Evolutionary conservation across 2,888 invertebrate genomes (phyloP).

Genomic region (Ganaspis brasiliensis): DNA sequence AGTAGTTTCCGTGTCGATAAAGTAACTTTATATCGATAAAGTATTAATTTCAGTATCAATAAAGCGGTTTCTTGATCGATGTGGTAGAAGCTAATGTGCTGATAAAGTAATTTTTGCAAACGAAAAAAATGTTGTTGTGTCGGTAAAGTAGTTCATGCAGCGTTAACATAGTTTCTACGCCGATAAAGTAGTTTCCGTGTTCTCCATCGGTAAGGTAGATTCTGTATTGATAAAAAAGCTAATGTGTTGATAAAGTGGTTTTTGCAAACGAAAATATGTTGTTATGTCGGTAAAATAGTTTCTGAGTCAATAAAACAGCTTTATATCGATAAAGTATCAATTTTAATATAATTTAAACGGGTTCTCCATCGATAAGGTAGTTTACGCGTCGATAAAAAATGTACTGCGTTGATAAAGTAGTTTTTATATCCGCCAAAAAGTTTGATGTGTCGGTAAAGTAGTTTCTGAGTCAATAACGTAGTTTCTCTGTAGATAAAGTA

Average conservation of each 20-base stretch:
- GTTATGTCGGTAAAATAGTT: neutral
- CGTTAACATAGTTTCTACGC: neutral
- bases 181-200: neutral
- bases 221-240: no score
- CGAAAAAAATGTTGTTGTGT: neutral
- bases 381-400: neutral
- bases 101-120: neutral
- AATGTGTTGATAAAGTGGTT: neutral
- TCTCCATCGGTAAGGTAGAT: neutral
- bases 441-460: neutral
- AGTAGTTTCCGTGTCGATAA: neutral
- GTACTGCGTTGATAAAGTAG: neutral
- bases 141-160: neutral
- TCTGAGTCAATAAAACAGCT: neutral
- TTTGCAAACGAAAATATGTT: neutral
- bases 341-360: no score
- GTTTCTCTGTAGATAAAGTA: neutral
- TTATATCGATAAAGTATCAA: no score
- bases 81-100: neutral
- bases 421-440: no score
- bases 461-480: neutral
- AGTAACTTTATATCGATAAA: no score
- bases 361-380: neutral
- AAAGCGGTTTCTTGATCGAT: no score
- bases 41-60: no score